phyloP scores from a whole-genome alignment of 2,888 invertebrate genomes.

The Melanophora roralis region DNA sequence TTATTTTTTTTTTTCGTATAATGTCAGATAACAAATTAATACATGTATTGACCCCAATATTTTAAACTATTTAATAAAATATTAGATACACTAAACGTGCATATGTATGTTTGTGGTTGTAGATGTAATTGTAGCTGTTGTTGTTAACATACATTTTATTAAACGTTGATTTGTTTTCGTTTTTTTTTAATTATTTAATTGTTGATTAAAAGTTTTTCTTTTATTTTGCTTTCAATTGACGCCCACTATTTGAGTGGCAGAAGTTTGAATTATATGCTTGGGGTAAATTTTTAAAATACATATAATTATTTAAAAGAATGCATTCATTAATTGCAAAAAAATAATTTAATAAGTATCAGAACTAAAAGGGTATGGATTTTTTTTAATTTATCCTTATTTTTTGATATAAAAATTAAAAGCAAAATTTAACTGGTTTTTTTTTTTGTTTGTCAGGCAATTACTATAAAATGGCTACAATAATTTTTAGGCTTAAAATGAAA shows the following conservation, averaged over 20 bases:
- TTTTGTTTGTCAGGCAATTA: no score
- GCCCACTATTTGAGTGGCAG: slow-evolving; percentile 49
- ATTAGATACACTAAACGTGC: slow-evolving; percentile 43
- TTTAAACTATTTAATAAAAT: slow-evolving; percentile 46
- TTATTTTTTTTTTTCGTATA: slow-evolving; percentile 24
- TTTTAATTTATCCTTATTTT: no score
- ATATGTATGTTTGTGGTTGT: neutral
- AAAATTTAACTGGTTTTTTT: no score
- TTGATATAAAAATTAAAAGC: no score
- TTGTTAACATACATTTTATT: no score
- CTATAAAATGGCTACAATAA: no score
- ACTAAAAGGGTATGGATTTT: no score
- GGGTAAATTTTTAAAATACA: neutral
- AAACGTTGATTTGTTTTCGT: slow-evolving; percentile 4
- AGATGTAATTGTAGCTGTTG: neutral
- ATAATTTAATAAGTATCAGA: no score
- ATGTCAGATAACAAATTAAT: slow-evolving; percentile 58
- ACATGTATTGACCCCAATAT: slow-evolving; percentile 63
- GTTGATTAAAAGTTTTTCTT: slow-evolving; percentile 30
- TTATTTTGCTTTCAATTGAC: slow-evolving; percentile 36
- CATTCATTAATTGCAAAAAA: no score
- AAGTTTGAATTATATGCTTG: neutral
- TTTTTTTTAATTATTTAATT: slow-evolving; percentile 43
- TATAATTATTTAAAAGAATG: neutral
- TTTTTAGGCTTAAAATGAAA: no score